Base-by-base conservation (phyloP, 2,888 invertebrate species). In the Biston betularia region DNA sequence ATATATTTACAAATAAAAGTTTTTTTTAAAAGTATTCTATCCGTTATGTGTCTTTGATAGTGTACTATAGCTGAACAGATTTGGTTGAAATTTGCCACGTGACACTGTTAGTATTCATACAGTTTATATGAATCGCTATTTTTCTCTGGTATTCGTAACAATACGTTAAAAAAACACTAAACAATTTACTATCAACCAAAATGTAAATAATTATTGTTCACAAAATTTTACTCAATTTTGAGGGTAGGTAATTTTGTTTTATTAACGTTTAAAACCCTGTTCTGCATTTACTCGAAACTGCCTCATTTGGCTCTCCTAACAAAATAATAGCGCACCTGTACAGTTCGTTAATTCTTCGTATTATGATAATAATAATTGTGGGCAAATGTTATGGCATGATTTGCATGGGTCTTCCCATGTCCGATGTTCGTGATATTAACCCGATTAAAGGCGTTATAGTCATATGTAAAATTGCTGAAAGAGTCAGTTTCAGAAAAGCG, bases 381-480 rank as follows among this genome's bases (percentile, higher is more conserved):
- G 60, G 64, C 58, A 65, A 71, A 71, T 67, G 65, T 71, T 59
- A 69, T 62, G 46, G 46, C 53, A 58, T 69, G 53, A 70, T 71
- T 72, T 69, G 69, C 67, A 61, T 57, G 35, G 64, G 49, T 14
- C 45, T 15, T 15, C 48, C 14, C 34, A 44, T 7, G 42, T 49
- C 45, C 40, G 40, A 48, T 7, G 42, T 54, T 45, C 33, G 40
- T 42, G 54, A 24, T 44, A 38, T 54, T 24, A 38, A 38, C 15
- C 24, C 10, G 40, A 11, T 15, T n/a, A 44, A 53, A 24, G 54
- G 52, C 11, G 8, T 24, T 24, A 24, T 24, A 24, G 24, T 24
- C 24, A 24, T 2, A 24, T 24, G 3, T 24, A 24, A 24, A 24
- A 24, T 24, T 24, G 24, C 24, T 24, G 24, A 24, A n/a, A n/a